Evolutionary conservation across 2,797 vertebrate genomes (phyloP).

Genomic region (Okamejei kenojei): DNA sequence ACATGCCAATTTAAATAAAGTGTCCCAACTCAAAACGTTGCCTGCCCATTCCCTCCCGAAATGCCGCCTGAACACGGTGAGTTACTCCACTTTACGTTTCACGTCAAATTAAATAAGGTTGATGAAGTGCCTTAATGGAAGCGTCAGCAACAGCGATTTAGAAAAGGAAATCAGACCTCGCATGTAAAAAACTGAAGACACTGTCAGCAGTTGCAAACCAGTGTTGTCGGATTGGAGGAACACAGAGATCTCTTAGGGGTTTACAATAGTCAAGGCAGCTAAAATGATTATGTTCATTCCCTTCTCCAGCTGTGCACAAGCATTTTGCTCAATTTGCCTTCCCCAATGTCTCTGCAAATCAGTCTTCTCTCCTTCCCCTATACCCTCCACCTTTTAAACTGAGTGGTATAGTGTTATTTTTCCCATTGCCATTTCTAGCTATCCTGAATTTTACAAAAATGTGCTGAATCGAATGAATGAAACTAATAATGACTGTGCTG

Average conservation of each 20-base stretch:
- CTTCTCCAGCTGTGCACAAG: background rate
- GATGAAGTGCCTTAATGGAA: background rate
- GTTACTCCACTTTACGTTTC: no score
- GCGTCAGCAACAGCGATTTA: background rate
- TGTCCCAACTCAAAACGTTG: no score
- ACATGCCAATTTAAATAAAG: background rate
- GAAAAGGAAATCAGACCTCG: background rate
- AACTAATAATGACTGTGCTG: background rate
- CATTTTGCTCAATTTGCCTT: background rate
- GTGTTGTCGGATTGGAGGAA: background rate
- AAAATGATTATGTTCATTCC: background rate
- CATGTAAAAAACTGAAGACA: background rate
- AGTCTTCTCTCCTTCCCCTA: background rate
- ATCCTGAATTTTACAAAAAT: background rate
- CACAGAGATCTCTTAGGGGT: background rate
- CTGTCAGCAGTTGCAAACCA: background rate
- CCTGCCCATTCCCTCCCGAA: no score
- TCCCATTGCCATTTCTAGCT: background rate
- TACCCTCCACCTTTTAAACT: background rate
- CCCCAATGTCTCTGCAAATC: background rate
- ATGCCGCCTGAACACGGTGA: no score
- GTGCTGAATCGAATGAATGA: conserved; percentile 1
- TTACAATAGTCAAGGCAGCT: background rate
- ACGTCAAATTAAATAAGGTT: background rate
- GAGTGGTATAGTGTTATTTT: background rate